Conservation (phyloP, 1,140 invertebrate species). For the Pseudomyrmex cubaensis region DNA sequence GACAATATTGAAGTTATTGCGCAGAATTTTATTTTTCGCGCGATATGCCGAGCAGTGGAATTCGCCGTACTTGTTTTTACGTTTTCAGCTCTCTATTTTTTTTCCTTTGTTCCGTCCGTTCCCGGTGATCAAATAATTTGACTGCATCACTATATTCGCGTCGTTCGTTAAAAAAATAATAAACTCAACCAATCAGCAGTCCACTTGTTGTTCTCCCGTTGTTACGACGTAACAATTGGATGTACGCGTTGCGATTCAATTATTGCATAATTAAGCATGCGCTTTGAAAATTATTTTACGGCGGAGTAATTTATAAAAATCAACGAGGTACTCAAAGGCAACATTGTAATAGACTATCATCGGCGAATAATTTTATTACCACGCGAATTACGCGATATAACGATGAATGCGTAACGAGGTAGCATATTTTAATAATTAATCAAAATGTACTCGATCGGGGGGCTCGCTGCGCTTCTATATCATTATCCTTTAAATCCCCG, state of each 20-base stretch:
- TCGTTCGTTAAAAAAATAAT: slow-evolving; percentile 56
- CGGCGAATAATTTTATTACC: slow-evolving; percentile 61
- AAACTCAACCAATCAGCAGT: slow-evolving; percentile 21
- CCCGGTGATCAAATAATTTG: not conserved
- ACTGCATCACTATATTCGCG: slow-evolving; percentile 33
- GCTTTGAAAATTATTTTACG: slow-evolving; percentile 48
- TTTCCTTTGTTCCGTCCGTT: not conserved
- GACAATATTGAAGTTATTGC: slow-evolving; percentile 30
- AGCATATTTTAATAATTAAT: slow-evolving; percentile 73
- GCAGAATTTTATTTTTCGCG: slow-evolving; percentile 24
- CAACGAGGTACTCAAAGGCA: slow-evolving; percentile 63
- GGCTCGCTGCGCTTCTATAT: slow-evolving; percentile 20
- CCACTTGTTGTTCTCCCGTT: slow-evolving; percentile 6
- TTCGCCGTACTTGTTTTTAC: slow-evolving; percentile 12
- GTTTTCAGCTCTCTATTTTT: slow-evolving; percentile 7
- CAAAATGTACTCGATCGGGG: slow-evolving; percentile 45
- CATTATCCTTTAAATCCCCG: slow-evolving; percentile 49
- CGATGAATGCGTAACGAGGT: slow-evolving; percentile 64
- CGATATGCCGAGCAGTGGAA: not conserved
- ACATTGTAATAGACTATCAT: slow-evolving; percentile 65
- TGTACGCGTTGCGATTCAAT: slow-evolving; percentile 37
- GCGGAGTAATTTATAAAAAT: slow-evolving; percentile 58
- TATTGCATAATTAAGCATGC: slow-evolving; percentile 20
- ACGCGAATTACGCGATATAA: slow-evolving; percentile 55
- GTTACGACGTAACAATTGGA: slow-evolving; percentile 35